Base-by-base conservation (phyloP, 2,113 vertebrate species). In the Elephantulus edwardii region DNA sequence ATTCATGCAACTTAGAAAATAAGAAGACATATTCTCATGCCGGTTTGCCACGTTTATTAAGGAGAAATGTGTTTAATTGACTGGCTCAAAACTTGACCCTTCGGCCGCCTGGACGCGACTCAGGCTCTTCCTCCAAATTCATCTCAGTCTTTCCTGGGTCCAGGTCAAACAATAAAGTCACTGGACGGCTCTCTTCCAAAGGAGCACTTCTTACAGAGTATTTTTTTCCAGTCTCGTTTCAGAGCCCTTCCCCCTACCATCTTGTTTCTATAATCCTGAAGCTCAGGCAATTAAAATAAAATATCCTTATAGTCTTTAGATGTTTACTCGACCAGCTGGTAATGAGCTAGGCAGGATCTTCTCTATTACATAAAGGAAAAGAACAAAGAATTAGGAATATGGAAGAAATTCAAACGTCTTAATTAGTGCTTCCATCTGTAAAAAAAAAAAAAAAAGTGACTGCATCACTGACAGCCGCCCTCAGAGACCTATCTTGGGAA, bases 311-410 rank as follows among this genome's bases (percentile, higher is more conserved):
- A 91, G 92, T 93, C 92, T 92, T 92, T 93, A 81, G 74, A 89
- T 94, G 89, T 95, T 96, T 96, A 94, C 91, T 84, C 76, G 78
- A 85, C 89, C 95, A 96, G 96, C 95, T 96, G 95, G 96, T 94
- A 91, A 92, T 89, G 95, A 93, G 92, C 81, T 33, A 87, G 84
- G 89, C 92, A 94, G 87, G 78, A 90, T 71, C 70, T 50, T 93
- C 91, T 91, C 87, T 88, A 70, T 95, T 95, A 91, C 92, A 95
- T 95, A 95, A 96, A 95, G 81, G 84, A 87, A 84, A 92, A 95
- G 94, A 95, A 96, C 92, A 93, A 95, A 95, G 91, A 94, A 94
- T 91, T 78, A 84, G 89, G 89, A 91, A 87, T 93, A 93, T 94
- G 91, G 94, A 95, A 95, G 91, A 91, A 62, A 66, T 95, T 95